phyloP scores from a whole-genome alignment of 2,888 invertebrate species.

The Hedya salicella region DNA sequence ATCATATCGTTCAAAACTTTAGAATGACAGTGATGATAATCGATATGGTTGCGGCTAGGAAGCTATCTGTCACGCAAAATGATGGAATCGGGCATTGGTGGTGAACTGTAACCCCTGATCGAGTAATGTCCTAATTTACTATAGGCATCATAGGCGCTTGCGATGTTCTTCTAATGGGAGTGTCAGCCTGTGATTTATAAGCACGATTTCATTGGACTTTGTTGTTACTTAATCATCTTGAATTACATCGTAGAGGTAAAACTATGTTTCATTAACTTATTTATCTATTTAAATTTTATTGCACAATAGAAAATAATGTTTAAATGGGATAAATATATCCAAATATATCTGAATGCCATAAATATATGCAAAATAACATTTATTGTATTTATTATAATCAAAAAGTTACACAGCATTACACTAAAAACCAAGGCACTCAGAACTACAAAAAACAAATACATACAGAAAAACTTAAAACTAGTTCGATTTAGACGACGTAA shows the following conservation, averaged over 20 bases:
- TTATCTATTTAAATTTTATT: too few species aligned
- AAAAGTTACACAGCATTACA: too few species aligned
- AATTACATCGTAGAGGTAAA: constrained; percentile 8
- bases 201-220: constrained; percentile 22
- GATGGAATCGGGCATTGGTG: constrained; percentile 52
- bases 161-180: neutral
- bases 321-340: too few species aligned
- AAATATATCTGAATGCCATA: too few species aligned
- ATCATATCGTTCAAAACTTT: neutral
- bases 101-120: constrained; percentile 44
- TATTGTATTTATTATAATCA: too few species aligned
- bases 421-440: too few species aligned
- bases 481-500: too few species aligned
- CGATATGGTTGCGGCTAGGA: constrained; percentile 32
- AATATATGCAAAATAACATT: too few species aligned
- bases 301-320: too few species aligned
- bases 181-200: constrained; percentile 33
- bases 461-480: too few species aligned
- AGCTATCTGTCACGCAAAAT: constrained; percentile 51
- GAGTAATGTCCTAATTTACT: neutral
- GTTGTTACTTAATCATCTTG: constrained; percentile 15
- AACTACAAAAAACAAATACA: too few species aligned
- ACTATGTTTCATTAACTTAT: neutral
- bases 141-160: neutral
- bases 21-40: constrained; percentile 3